Evolutionary conservation across 2,797 vertebrate species (phyloP), one percentile per base, ranked within the genome.

Genomic region (Linurgus olivaceus): DNA sequence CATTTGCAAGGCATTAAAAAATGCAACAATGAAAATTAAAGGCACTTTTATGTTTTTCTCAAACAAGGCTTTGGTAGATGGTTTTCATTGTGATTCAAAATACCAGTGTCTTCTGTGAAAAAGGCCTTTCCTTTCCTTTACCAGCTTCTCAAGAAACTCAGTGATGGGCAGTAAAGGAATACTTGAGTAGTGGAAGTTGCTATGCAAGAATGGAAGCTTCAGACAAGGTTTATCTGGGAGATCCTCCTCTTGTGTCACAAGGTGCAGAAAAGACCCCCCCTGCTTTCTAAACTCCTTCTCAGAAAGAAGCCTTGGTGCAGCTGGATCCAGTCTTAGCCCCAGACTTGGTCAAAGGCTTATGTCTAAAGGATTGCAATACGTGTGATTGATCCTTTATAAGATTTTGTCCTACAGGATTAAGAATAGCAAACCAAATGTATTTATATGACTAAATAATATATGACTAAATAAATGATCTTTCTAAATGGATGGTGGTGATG

Each of bases 161-260:
- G 20, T 28, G 28, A 16, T 29, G 15, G 7, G 13, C 68, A 83
- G 29, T 47, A 51, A 87, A 54, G 25, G 18, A 54, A 71, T 75
- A 31, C 3, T 44, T 8, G n/a, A n/a, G n/a, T 31, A 50, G 17
- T 11, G 37, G 33, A 44, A 44, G 3, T 51, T 57, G 44, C 44
- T 18, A 17, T 57, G 8, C 7, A 72, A 72, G 13, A 72, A 44
- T 65, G n/a, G 44, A 65, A 58, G 9, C 24, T 72, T 51, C 59
- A 31, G 44, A 9, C 25, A 50, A 48, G 65, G 13, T 37, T 37
- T 19, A 11, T 62, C 25, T 31, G 33, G 13, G 10, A 38, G 9
- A 52, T 10, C 3, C 5, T 37, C 12, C 40, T 33, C 29, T 40
- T 48, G 21, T 57, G 51, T 24, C 44, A 42, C 0, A 0, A 71